Evolutionary conservation across 2,113 vertebrate genomes (phyloP).

Genomic region (Plotosus lineatus): DNA sequence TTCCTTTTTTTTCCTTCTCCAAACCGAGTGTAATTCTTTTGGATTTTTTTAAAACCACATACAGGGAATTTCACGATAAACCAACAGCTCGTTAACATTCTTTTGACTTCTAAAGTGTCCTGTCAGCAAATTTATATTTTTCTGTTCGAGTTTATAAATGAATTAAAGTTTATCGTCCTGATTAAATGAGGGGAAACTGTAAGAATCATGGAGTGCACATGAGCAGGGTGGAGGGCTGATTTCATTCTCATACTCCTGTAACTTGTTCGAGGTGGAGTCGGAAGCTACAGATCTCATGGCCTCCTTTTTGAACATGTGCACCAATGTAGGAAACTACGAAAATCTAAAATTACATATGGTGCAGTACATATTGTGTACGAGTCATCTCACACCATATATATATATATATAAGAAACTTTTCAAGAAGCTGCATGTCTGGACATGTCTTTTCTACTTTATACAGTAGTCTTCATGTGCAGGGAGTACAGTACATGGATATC

Average conservation of each 20-base stretch:
- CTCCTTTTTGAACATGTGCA: background rate
- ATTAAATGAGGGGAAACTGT: background rate
- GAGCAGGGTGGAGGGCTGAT: background rate
- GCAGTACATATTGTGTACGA: background rate
- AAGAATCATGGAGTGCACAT: background rate
- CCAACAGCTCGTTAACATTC: background rate
- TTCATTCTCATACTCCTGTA: background rate
- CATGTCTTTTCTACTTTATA: background rate
- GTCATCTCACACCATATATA: background rate
- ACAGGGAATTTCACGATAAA: background rate
- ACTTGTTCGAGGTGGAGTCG: constrained; percentile 1
- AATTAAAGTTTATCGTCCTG: background rate
- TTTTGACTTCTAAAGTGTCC: background rate
- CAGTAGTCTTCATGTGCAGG: background rate
- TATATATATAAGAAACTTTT: background rate
- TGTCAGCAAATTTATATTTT: background rate
- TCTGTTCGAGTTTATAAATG: background rate
- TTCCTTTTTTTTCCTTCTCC: background rate
- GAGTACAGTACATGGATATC: too few relatives aligned
- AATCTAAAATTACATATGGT: background rate
- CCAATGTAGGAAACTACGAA: background rate
- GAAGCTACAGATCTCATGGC: background rate
- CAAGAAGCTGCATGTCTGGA: background rate
- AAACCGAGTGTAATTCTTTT: background rate
- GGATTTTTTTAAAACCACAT: background rate